Conservation (phyloP, 2,113 vertebrate genomes). For the Gobio gobio region DNA sequence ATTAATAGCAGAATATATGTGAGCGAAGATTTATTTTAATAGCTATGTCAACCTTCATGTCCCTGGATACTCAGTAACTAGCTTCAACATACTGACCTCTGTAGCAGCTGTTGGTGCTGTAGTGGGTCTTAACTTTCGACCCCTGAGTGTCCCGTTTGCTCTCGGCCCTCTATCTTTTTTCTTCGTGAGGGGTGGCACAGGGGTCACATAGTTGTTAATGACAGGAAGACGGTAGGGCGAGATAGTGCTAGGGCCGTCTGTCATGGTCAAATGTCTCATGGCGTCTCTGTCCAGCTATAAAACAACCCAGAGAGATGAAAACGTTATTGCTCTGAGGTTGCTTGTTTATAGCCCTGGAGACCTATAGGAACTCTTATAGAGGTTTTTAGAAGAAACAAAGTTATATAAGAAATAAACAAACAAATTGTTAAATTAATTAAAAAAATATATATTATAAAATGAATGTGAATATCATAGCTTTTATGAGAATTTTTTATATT, state of each 20-base stretch:
- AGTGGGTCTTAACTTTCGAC: slow-evolving; percentile 75
- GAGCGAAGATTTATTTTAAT: neutral
- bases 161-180: slow-evolving; percentile 63
- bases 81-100: slow-evolving; percentile 64
- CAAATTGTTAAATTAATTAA: neutral
- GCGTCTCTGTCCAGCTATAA: slow-evolving; percentile 77
- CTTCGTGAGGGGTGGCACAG: slow-evolving; percentile 77
- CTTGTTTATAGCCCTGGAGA: neutral
- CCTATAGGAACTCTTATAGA: neutral
- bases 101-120: slow-evolving; percentile 71
- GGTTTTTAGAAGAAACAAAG: neutral
- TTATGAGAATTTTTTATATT: neutral
- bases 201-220: slow-evolving; percentile 75
- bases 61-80: neutral
- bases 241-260: slow-evolving; percentile 64
- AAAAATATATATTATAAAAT: neutral
- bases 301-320: slow-evolving; percentile 40
- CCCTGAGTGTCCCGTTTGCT: slow-evolving; percentile 61
- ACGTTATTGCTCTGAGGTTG: neutral
- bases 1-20: neutral
- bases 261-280: slow-evolving; percentile 61
- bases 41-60: neutral
- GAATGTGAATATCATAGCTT: neutral
- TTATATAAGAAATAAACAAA: neutral
- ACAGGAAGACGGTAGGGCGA: slow-evolving; percentile 82